Evolutionary conservation across 2,113 vertebrate species (phyloP).

Genomic region (Pelodiscus sinensis): DNA sequence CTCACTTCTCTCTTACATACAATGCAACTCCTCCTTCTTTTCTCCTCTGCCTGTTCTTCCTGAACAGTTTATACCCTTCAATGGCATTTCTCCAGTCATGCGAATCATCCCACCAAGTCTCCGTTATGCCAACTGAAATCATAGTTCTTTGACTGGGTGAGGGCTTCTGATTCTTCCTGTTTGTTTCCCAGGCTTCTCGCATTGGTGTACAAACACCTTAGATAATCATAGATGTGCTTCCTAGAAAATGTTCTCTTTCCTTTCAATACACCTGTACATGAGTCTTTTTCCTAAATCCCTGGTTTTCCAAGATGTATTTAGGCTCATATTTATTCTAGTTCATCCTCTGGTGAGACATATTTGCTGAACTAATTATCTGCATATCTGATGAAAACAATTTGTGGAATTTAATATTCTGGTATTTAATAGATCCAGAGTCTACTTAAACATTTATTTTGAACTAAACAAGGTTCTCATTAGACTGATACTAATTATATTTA

Average conservation of each 20-base stretch:
- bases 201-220: too few relatives aligned
- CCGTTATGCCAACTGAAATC: too few relatives aligned
- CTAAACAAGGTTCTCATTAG: background rate
- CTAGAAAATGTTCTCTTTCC: background rate
- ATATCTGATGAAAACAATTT: constrained; percentile 32
- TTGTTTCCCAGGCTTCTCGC: too few relatives aligned
- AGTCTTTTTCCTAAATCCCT: background rate
- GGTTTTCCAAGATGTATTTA: background rate
- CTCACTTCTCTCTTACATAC: too few relatives aligned
- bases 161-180: too few relatives aligned
- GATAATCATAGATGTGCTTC: too few relatives aligned
- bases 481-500: background rate
- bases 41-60: too few relatives aligned
- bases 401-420: constrained; percentile 16
- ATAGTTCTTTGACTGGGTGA: too few relatives aligned
- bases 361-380: constrained; percentile 35
- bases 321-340: constrained; percentile 20
- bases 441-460: background rate
- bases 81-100: too few relatives aligned
- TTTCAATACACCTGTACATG: background rate
- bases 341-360: constrained; percentile 23
- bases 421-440: background rate
- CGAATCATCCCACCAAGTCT: too few relatives aligned
- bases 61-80: too few relatives aligned
- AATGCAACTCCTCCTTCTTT: too few relatives aligned